These are phyloP conservation scores for Podotricha telesiphe DNA, from an alignment of 2,888 invertebrate genomes.

Conservation along the genomic window DNA sequence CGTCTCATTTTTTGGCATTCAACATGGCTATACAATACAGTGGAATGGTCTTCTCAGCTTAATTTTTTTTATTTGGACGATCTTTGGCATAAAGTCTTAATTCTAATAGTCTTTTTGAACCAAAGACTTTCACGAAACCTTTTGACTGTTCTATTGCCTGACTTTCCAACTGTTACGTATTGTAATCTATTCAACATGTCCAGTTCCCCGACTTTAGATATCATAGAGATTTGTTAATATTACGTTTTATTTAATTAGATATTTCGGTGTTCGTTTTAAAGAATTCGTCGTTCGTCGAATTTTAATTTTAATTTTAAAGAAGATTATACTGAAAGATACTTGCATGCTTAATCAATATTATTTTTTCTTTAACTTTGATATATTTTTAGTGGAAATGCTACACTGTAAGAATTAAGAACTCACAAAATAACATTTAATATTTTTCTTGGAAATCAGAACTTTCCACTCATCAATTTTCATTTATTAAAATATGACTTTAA, in stretches of 20 bases:
- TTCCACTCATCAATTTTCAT: background rate
- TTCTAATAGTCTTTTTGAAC: slow-evolving; percentile 68
- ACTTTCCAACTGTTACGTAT: background rate
- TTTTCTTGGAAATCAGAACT: background rate
- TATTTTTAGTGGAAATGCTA: background rate
- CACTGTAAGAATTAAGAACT: background rate
- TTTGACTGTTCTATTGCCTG: slow-evolving; percentile 39
- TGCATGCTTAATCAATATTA: background rate
- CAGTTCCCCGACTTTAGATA: slow-evolving; percentile 1
- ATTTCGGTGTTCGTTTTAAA: background rate
- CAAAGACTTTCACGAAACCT: slow-evolving; percentile 56
- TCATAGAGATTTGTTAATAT: background rate
- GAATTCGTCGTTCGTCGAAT: no score
- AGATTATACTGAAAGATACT: background rate
- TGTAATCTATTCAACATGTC: background rate
- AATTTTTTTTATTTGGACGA: slow-evolving; percentile 73
- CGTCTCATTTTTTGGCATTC: slow-evolving; percentile 66
- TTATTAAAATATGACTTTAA: background rate
- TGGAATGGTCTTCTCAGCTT: slow-evolving; percentile 71
- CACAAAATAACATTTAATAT: background rate
- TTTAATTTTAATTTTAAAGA: no score
- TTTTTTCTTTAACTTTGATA: background rate
- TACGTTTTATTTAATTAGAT: background rate
- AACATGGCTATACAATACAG: slow-evolving; percentile 66
- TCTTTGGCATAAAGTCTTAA: slow-evolving; percentile 82